A percentile compares a stretch with the other conserved stretches of the same genome.
Conservation (phyloP, 2,888 invertebrate genomes). For the Leistus spinibarbis region DNA sequence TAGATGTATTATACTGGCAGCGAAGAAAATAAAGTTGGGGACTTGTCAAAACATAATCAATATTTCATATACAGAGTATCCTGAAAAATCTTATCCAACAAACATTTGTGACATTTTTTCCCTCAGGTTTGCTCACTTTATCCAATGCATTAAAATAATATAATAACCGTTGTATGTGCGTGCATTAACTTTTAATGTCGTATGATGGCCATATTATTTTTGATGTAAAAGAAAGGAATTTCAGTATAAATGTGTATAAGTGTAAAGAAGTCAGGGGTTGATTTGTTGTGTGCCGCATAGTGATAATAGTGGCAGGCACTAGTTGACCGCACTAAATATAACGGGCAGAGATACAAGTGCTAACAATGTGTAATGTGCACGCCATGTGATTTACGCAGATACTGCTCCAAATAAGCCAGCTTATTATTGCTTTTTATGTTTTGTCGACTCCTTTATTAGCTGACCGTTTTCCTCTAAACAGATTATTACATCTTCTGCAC, state of each 20-base stretch:
- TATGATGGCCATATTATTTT: too few relatives aligned
- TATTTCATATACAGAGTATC: background rate
- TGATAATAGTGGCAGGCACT: background rate
- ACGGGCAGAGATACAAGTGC: conserved; percentile 10
- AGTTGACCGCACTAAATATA: conserved; percentile 22
- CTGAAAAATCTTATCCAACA: background rate
- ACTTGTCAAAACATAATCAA: background rate
- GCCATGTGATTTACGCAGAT: conserved; percentile 21
- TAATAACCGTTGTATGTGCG: too few relatives aligned
- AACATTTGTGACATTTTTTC: background rate
- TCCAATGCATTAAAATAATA: background rate
- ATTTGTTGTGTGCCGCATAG: background rate
- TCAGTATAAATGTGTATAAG: background rate
- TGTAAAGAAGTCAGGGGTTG: background rate
- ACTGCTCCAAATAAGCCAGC: conserved; percentile 20
- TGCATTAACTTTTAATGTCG: too few relatives aligned
- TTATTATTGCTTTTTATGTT: background rate
- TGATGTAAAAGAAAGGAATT: too few relatives aligned
- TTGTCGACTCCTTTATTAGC: conserved; percentile 1
- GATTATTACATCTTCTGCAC: background rate
- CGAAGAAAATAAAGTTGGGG: background rate
- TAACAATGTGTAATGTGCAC: conserved; percentile 29
- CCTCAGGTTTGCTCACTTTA: background rate
- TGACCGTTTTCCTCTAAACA: background rate
- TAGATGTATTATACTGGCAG: background rate